Conservation (phyloP, 2,888 invertebrate species). For the Drosophila vallismaia region DNA sequence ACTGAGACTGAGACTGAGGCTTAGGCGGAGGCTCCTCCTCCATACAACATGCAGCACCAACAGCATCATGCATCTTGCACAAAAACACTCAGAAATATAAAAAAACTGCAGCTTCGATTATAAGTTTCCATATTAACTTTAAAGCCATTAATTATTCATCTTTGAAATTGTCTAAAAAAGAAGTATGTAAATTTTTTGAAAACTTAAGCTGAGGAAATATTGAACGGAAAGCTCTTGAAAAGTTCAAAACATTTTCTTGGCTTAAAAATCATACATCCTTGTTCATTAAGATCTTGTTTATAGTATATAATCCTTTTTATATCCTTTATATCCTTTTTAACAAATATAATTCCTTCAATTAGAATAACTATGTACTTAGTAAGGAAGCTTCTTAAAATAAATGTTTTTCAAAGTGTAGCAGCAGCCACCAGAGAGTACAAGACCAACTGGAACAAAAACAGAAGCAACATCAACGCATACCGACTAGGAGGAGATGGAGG, state of each 20-base stretch:
- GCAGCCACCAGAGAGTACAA: constrained; percentile 30
- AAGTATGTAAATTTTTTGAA: not conserved
- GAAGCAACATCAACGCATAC: constrained; percentile 41
- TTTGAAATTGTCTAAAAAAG: not conserved
- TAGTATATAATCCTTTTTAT: no score
- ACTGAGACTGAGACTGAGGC: constrained; percentile 25
- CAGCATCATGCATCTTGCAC: constrained; percentile 7
- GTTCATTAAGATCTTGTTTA: no score
- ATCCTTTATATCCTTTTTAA: no score
- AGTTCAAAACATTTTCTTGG: no score
- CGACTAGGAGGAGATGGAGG: constrained; percentile 19
- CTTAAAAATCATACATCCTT: no score
- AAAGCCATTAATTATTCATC: not conserved
- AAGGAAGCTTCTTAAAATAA: no score
- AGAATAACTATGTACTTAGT: no score
- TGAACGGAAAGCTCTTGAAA: not conserved
- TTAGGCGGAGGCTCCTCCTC: not conserved
- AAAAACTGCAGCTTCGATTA: not conserved
- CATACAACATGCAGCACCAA: constrained; percentile 41
- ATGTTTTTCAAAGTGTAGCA: constrained; percentile 11
- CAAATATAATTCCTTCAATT: no score
- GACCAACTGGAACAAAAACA: constrained; percentile 39
- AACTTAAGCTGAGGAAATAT: not conserved
- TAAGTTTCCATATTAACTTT: not conserved
- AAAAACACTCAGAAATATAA: not conserved